Percentiles rank a stretch among this genome's conserved stretches.
phyloP scores from a whole-genome alignment of 1,140 invertebrate genomes.

The Caerostris extrusa region DNA sequence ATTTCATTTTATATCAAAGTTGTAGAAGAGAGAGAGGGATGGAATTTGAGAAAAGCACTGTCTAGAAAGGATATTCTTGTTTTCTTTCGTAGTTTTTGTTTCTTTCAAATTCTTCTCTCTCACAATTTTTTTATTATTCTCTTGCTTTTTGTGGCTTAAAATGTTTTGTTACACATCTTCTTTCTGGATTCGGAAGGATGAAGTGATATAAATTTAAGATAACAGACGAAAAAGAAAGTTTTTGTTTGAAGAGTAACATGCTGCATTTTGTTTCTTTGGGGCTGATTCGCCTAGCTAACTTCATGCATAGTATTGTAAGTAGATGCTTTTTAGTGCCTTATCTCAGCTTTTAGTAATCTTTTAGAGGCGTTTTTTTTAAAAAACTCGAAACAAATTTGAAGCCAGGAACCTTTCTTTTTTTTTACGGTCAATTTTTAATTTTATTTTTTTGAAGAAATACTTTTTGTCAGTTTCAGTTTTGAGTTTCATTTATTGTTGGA shows the following conservation, averaged over 20 bases:
- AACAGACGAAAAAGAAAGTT: not conserved
- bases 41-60: conserved; percentile 9
- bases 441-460: too few species aligned
- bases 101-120: too few species aligned
- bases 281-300: not conserved
- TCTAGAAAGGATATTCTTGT: not conserved
- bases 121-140: not conserved
- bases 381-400: too few species aligned
- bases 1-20: not conserved
- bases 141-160: not conserved
- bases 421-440: too few species aligned
- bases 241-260: not conserved
- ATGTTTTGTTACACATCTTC: not conserved
- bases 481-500: too few species aligned
- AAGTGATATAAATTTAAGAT: not conserved
- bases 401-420: too few species aligned
- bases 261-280: not conserved
- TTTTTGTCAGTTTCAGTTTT: too few species aligned
- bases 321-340: too few species aligned
- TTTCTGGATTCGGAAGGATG: not conserved
- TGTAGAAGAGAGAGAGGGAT: not conserved
- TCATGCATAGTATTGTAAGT: too few species aligned
- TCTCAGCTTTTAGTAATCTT: too few species aligned
- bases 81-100: not conserved
- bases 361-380: too few species aligned